Evolutionary conservation across 2,797 vertebrate species (phyloP), one percentile per base, ranked within the genome.

Genomic region (Eremophila alpestris): DNA sequence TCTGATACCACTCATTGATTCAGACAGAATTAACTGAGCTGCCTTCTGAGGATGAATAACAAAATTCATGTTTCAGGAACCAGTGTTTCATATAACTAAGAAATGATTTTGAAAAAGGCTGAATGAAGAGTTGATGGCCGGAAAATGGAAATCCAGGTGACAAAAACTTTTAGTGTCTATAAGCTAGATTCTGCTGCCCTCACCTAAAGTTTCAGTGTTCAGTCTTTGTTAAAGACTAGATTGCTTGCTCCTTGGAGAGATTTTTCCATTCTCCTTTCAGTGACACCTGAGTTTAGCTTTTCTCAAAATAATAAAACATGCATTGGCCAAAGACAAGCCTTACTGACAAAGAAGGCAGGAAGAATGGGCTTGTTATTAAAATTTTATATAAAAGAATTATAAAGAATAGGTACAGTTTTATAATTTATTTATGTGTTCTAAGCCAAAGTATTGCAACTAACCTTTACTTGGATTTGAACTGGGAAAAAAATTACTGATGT

Each of bases 211-310:
- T 84, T 49, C 73, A 64, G 48, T 69, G 70, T 32, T 83, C 40
- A 78, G 52, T 64, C 69, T 87, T 87, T 75, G 43, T 71, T 65
- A 65, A 93, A 89, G 95, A 94, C 10, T 45, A 56, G 16, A 77
- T 38, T 56, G 41, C 56, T 94, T 95, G 78, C 67, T 96, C 73
- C 68, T 87, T 94, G 96, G 68, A 95, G 62, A 86, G 7, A 32
- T 63, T 76, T 89, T 93, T 76, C 82, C 20, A 65, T 62, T 95
- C 69, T 52, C 27, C 58, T 96, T 81, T 86, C 90, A 64, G 51
- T 26, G 36, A 70, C 64, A 58, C 89, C n/a, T 95, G 76, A 89
- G 89, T 95, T 97, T 94, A 94, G 78, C 41, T 95, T 96, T 93
- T 89, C 89, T 96, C 75, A 69, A 93, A 83, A 59, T 93, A 85